phyloP scores from a whole-genome alignment of 2,797 vertebrate species.

The Oryzias sinensis region DNA sequence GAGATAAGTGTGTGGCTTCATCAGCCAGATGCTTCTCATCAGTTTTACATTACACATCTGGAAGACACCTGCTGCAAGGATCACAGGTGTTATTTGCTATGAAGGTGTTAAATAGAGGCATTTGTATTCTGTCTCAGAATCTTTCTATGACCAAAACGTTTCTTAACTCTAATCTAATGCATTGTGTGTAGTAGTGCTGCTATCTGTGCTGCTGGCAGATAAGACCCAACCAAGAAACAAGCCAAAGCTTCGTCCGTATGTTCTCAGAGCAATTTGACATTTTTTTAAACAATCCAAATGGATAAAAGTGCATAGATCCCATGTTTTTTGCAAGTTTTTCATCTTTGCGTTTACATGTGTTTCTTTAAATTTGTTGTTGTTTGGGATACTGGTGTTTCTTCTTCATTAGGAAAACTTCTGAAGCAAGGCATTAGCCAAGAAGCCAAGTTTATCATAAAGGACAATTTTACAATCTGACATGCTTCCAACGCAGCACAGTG shows the following conservation, averaged over 20 bases:
- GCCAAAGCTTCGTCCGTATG: constrained; percentile 41
- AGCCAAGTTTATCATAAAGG: too few relatives aligned
- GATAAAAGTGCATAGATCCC: constrained; percentile 10
- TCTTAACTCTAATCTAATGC: constrained; percentile 19
- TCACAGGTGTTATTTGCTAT: constrained; percentile 17
- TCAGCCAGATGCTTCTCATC: constrained; percentile 28
- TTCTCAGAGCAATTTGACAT: constrained; percentile 55
- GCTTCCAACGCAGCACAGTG: too few relatives aligned
- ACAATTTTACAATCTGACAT: too few relatives aligned
- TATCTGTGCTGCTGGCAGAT: constrained; percentile 40
- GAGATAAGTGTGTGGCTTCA: constrained; percentile 43
- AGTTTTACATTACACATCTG: constrained; percentile 52
- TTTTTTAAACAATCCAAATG: constrained; percentile 48
- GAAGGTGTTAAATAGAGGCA: constrained; percentile 42
- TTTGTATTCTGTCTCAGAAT: constrained; percentile 17
- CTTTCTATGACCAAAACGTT: constrained; percentile 18
- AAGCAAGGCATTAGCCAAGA: too few relatives aligned
- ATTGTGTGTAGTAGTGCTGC: constrained; percentile 36
- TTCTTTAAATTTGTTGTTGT: too few relatives aligned
- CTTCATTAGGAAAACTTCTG: too few relatives aligned
- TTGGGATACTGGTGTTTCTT: too few relatives aligned
- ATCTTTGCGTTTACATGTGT: too few relatives aligned
- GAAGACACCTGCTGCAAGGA: constrained; percentile 49
- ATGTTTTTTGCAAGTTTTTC: too few relatives aligned
- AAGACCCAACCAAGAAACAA: constrained; percentile 60